Evolutionary conservation across 2,797 vertebrate species (phyloP).

Genomic region (Molossus alvarezi): DNA sequence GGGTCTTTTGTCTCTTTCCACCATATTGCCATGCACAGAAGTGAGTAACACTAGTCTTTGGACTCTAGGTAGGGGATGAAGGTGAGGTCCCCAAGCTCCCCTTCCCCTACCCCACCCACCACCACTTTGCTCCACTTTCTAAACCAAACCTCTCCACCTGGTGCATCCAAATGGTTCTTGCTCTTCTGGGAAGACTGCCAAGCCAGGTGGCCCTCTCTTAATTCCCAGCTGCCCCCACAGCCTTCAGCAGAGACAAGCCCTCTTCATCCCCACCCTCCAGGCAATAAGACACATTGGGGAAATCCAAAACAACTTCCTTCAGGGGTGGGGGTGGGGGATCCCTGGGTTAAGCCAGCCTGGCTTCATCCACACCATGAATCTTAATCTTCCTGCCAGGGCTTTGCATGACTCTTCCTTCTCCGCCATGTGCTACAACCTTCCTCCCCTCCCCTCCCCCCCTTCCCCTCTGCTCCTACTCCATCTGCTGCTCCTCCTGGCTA

Average conservation of each 20-base stretch:
- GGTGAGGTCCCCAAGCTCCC: background rate
- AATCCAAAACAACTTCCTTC: background rate
- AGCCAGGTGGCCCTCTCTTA: constrained; percentile 68
- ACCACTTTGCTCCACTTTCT: constrained; percentile 52
- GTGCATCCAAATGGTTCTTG: constrained; percentile 70
- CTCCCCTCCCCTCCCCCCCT: background rate
- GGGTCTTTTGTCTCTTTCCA: background rate
- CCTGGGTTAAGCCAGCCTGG: background rate
- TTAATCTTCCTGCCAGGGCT: background rate
- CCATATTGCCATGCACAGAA: background rate
- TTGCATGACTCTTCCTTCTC: background rate
- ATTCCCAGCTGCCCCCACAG: constrained; percentile 28
- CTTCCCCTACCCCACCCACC: background rate
- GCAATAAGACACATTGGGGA: background rate
- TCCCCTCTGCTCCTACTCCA: constrained; percentile 79
- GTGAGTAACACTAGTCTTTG: background rate
- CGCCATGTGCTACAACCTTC: constrained; percentile 60
- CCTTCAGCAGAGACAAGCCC: background rate
- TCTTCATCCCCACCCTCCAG: background rate
- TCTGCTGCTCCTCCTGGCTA: constrained; percentile 82
- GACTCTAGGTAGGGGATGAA: background rate
- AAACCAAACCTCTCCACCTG: constrained; percentile 67
- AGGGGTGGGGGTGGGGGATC: background rate
- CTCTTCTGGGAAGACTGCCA: constrained; percentile 74
- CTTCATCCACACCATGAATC: background rate